Evolutionary conservation across 1,140 invertebrate genomes (phyloP).

Genomic region (Dinothrombium tinctorium): DNA sequence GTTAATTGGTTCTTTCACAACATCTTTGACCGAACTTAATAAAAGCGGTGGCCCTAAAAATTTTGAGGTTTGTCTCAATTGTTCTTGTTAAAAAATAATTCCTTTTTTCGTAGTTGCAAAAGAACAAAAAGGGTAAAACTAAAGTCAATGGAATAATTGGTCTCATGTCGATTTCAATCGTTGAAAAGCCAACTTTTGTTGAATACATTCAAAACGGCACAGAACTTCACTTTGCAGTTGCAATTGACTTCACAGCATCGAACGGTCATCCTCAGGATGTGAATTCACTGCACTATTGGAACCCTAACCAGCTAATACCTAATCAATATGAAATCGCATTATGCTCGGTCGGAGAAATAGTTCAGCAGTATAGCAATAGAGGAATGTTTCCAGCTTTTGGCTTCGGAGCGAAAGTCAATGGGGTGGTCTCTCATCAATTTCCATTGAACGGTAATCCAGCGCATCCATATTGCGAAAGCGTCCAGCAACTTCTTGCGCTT

Average conservation of each 20-base stretch:
- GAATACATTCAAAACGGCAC: conserved; percentile 17
- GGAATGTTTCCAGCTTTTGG: conserved; percentile 12
- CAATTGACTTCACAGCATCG: conserved; percentile 44
- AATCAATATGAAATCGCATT: conserved; percentile 36
- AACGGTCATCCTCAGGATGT: conserved; percentile 34
- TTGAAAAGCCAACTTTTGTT: conserved; percentile 9
- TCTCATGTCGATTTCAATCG: conserved; percentile 3
- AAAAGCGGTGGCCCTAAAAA: not conserved
- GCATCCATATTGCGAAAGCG: conserved; percentile 20
- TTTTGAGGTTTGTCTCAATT: not conserved
- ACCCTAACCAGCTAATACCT: conserved; percentile 15
- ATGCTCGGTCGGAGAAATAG: conserved; percentile 33
- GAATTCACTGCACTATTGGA: conserved; percentile 31
- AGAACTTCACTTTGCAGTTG: conserved; percentile 33
- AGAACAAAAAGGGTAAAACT: not conserved
- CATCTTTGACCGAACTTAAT: conserved; percentile 2
- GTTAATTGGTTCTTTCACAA: conserved; percentile 8
- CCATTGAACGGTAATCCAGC: conserved; percentile 12
- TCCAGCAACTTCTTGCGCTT: conserved; percentile 21
- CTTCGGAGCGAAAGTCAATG: conserved; percentile 12
- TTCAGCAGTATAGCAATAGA: conserved; percentile 32
- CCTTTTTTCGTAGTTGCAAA: not conserved
- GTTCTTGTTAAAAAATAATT: not conserved
- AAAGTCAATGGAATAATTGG: not conserved
- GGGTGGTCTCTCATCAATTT: conserved; percentile 15